Percentiles rank a stretch among this genome's conserved stretches.
phyloP scores from a whole-genome alignment of 1,140 invertebrate species.

The Ceratina japonica region DNA sequence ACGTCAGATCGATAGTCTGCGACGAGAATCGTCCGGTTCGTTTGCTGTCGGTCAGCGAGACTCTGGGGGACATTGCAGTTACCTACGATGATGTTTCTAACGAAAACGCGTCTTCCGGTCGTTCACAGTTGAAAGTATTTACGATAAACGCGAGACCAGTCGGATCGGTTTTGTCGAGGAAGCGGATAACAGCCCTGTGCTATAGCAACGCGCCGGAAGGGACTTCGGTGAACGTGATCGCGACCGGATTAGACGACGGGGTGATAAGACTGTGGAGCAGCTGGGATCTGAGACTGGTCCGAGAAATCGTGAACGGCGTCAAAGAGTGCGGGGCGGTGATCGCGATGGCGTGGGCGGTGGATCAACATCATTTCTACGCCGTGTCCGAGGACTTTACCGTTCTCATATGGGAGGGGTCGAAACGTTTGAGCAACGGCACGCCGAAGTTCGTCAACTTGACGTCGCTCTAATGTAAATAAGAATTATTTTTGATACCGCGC shows the following conservation, averaged over 20 bases:
- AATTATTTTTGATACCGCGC: conserved; percentile 1
- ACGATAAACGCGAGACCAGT: conserved; percentile 89
- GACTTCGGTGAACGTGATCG: conserved; percentile 90
- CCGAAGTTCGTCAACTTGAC: conserved; percentile 82
- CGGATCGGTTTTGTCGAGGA: conserved; percentile 83
- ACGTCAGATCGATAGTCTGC: conserved; percentile 86
- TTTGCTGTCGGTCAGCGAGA: conserved; percentile 87
- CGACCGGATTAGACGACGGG: conserved; percentile 87
- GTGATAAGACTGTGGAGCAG: conserved; percentile 88
- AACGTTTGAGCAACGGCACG: conserved; percentile 76
- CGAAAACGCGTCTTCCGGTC: conserved; percentile 62
- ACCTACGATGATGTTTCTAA: conserved; percentile 67
- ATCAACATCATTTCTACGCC: conserved; percentile 84
- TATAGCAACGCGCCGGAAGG: conserved; percentile 92
- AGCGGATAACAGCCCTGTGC: conserved; percentile 86
- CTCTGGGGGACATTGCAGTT: conserved; percentile 88
- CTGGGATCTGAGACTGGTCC: conserved; percentile 88
- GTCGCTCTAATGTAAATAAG: conserved; percentile 67
- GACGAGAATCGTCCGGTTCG: conserved; percentile 81
- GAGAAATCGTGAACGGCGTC: conserved; percentile 79
- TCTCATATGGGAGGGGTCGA: conserved; percentile 82
- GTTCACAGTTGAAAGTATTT: conserved; percentile 86
- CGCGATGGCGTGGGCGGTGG: conserved; percentile 82
- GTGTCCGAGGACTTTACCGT: conserved; percentile 81
- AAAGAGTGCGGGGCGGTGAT: conserved; percentile 73